Conservation (phyloP, 2,797 vertebrate species). For the Catharus ustulatus region DNA sequence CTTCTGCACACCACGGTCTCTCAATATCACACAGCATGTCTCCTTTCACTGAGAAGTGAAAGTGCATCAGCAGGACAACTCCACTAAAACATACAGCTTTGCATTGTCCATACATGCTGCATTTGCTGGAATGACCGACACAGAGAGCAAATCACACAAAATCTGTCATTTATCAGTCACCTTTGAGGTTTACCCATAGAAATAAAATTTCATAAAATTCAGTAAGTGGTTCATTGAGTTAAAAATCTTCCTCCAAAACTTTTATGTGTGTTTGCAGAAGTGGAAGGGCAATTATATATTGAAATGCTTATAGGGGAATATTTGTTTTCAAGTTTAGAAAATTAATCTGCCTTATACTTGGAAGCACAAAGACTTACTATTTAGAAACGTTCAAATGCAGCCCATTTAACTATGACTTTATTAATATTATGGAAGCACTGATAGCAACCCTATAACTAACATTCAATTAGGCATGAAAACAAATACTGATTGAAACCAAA, state of each 20-base stretch:
- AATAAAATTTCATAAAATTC: not conserved
- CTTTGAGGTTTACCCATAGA: not conserved
- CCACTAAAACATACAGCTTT: not conserved
- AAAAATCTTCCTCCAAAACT: not conserved
- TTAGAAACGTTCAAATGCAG: not conserved
- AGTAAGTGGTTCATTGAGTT: not conserved
- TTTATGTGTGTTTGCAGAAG: not conserved
- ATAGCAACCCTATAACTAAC: not conserved
- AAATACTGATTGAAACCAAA: conserved; percentile 26
- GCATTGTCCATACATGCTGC: not conserved
- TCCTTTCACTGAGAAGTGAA: not conserved
- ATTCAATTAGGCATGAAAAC: conserved; percentile 15
- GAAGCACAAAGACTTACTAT: not conserved
- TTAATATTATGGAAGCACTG: not conserved
- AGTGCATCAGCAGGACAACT: not conserved
- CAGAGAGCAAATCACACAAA: not conserved
- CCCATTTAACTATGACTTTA: not conserved
- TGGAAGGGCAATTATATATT: not conserved
- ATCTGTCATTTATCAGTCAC: not conserved
- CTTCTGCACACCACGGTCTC: not conserved
- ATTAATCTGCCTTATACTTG: not conserved
- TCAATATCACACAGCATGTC: accelerated
- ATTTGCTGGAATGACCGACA: not conserved
- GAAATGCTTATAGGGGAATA: not conserved
- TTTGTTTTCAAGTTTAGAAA: conserved; percentile 12